A percentile compares a stretch with the other conserved stretches of the same genome.
phyloP scores from a whole-genome alignment of 2,797 vertebrate genomes.

The Oophaga sylvatica region DNA sequence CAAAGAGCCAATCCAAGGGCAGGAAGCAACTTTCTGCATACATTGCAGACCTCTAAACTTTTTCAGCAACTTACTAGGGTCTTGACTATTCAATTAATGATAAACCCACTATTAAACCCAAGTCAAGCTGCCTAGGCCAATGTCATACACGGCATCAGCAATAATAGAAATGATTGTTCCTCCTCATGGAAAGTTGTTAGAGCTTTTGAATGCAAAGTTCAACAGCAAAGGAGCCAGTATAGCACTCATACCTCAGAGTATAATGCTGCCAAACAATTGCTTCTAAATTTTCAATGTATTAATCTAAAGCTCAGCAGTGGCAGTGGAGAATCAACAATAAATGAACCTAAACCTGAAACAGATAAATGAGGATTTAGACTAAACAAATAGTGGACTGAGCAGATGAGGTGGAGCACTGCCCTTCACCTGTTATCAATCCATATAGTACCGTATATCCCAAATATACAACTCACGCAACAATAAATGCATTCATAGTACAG shows the following conservation, averaged over 20 bases:
- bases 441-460: too few relatives aligned
- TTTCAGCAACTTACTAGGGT: background rate
- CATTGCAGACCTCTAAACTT: too few relatives aligned
- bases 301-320: background rate
- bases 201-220: background rate
- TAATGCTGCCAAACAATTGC: background rate
- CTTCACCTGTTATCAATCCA: too few relatives aligned
- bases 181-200: background rate
- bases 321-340: background rate
- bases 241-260: background rate
- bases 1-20: too few relatives aligned
- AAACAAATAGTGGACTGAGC: background rate
- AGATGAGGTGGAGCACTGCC: background rate
- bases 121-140: background rate
- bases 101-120: background rate
- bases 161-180: background rate
- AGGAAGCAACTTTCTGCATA: too few relatives aligned
- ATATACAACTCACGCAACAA: too few relatives aligned
- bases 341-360: background rate
- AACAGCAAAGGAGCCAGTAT: background rate
- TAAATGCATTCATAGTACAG: too few relatives aligned
- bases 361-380: background rate
- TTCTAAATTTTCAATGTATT: background rate
- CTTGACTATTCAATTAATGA: background rate
- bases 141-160: background rate